Evolutionary conservation across 2,113 vertebrate genomes (phyloP).

Genomic region (Chiloscyllium plagiosum): DNA sequence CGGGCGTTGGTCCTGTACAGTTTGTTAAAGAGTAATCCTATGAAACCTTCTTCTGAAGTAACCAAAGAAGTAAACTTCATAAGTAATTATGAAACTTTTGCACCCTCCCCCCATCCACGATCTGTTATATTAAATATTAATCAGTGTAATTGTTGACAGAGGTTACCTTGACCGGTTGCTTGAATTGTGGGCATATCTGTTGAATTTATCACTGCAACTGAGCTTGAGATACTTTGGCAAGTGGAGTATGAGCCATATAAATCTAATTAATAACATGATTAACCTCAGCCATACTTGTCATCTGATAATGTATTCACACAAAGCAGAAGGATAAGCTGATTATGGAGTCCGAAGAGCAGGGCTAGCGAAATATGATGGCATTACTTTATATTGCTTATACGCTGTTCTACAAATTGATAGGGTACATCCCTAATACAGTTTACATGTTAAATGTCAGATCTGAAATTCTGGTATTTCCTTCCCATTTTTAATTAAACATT

Average conservation of each 20-base stretch:
- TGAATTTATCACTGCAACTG: neutral
- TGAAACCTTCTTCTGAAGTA: neutral
- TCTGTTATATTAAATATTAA: conserved; percentile 17
- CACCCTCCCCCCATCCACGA: neutral
- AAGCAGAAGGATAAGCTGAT: neutral
- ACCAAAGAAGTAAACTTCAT: neutral
- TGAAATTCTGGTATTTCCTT: neutral
- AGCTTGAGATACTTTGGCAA: neutral
- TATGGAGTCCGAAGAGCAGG: neutral
- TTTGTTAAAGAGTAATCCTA: conserved; percentile 14
- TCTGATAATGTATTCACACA: neutral
- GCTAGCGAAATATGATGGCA: neutral
- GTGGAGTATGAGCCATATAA: neutral
- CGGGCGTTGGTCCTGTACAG: neutral
- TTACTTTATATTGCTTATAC: neutral
- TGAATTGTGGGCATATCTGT: neutral
- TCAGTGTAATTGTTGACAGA: neutral
- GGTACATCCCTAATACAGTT: neutral
- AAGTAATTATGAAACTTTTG: neutral
- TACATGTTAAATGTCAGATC: neutral
- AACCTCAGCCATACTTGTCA: neutral
- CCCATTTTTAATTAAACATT: neutral
- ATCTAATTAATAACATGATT: neutral
- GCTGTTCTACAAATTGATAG: neutral
- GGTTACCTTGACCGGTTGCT: neutral